These are phyloP conservation scores for Luffia ferchaultella DNA, from an alignment of 2,888 invertebrate species.

Conservation along the genomic window DNA sequence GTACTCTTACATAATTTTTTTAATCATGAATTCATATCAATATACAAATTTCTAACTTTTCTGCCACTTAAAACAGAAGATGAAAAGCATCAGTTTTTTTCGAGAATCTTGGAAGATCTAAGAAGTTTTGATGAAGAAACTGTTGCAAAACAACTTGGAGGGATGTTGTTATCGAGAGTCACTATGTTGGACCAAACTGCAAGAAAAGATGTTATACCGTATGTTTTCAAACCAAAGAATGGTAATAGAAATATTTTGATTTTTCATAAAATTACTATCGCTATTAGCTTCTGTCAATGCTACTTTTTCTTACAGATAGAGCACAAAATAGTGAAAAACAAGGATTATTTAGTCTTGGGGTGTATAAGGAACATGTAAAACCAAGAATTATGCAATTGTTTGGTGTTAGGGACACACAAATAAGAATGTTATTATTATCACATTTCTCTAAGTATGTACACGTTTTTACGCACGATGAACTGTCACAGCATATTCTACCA, in stretches of 20 bases:
- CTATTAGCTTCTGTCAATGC: too few species aligned
- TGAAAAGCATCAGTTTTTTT: constrained; percentile 83
- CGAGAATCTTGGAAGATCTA: constrained; percentile 72
- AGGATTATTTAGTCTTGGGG: constrained; percentile 72
- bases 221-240: constrained; percentile 73
- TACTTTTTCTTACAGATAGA: constrained; percentile 41
- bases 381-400: constrained; percentile 83
- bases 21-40: constrained; percentile 84
- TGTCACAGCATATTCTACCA: constrained; percentile 83
- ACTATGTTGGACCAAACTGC: constrained; percentile 86
- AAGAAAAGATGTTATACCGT: constrained; percentile 74
- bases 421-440: constrained; percentile 76
- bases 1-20: constrained; percentile 79
- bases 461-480: constrained; percentile 77
- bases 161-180: constrained; percentile 81
- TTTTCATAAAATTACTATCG: too few species aligned
- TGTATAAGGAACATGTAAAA: constrained; percentile 77
- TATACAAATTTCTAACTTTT: constrained; percentile 84
- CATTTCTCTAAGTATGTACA: constrained; percentile 81
- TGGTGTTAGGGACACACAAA: constrained; percentile 83
- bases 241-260: constrained; percentile 56
- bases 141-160: constrained; percentile 82
- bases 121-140: constrained; percentile 79
- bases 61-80: constrained; percentile 79
- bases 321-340: constrained; percentile 43